Evolutionary conservation across 2,797 vertebrate genomes (phyloP), one percentile per base, ranked within the genome.

Genomic region (Pipistrellus pipistrellus): DNA sequence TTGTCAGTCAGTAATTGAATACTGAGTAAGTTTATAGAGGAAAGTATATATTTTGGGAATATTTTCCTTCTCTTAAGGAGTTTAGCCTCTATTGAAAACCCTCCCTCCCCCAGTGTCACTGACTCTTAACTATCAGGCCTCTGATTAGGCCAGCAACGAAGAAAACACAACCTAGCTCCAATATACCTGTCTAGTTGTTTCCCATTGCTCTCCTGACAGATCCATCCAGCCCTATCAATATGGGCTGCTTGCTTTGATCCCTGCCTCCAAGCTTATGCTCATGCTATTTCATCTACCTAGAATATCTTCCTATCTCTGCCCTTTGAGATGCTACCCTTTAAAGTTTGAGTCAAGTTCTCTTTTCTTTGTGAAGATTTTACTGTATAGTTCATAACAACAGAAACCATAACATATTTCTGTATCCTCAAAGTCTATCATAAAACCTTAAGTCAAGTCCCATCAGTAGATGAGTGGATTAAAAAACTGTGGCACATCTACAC

Each of bases 331-430:
- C 6, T 59, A 57, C 17, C 21, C 48, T 64, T 90, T 18, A 69
- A 62, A 77, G 51, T 35, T n/a, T 14, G 72, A 3, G 48, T 91
- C 21, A 84, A 32, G 23, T 21, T 30, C 41, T 23, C 46, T 55
- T 73, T 88, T 87, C 68, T 85, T 57, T 73, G 30, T 55, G n/a
- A 93, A 30, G 10, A 66, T 55, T 90, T 71, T 27, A 78, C 46
- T 38, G 2, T 57, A 23, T 86, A 14, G 13, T 44, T 13, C 64
- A 68, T 68, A 44, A 95, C 23, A 88, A 30, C 27, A 73, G 59
- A 90, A 90, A 76, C 12, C 25, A 76, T 53, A 38, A 44, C 38
- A n/a, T 59, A 81, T 78, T 53, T 62, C 62, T 83, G 18, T 76
- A 44, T 55, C 41, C 30, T 90, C 8, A 68, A 41, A 62, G 69